A percentile compares a stretch with the other conserved stretches of the same genome.
Evolutionary conservation across 1,140 invertebrate species (phyloP).

Genomic region (Cotesia typhae): DNA sequence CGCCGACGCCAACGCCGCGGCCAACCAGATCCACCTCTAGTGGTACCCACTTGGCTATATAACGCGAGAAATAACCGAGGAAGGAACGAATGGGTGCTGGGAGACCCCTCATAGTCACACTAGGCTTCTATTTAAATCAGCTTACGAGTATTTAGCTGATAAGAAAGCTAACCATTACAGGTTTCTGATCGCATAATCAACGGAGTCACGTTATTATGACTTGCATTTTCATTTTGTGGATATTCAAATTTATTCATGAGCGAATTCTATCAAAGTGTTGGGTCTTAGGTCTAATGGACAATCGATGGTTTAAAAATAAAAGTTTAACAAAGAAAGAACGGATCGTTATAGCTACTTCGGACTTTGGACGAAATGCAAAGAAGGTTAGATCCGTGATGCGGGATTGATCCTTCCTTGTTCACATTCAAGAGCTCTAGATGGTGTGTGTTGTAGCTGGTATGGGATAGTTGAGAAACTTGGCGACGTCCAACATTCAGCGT

Average conservation of each 20-base stretch:
- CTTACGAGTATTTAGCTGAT: too few relatives aligned
- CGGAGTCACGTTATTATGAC: too few relatives aligned
- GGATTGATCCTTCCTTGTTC: neutral
- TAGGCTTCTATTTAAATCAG: neutral
- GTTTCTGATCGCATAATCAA: too few relatives aligned
- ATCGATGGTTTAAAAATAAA: too few relatives aligned
- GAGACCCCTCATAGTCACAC: slow-evolving; percentile 45
- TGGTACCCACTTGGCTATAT: slow-evolving; percentile 63
- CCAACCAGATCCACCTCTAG: slow-evolving; percentile 65
- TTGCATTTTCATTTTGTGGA: too few relatives aligned
- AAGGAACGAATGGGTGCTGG: slow-evolving; percentile 20
- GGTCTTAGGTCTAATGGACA: too few relatives aligned
- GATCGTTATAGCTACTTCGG: too few relatives aligned
- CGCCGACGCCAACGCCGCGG: slow-evolving; percentile 60
- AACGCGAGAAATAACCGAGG: slow-evolving; percentile 50
- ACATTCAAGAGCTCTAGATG: neutral
- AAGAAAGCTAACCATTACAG: too few relatives aligned
- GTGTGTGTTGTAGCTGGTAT: slow-evolving; percentile 46
- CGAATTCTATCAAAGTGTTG: too few relatives aligned
- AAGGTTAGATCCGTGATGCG: neutral
- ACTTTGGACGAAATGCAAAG: too few relatives aligned
- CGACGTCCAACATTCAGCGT: slow-evolving; percentile 58
- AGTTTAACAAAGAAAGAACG: too few relatives aligned
- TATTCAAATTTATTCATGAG: too few relatives aligned
- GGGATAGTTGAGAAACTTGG: slow-evolving; percentile 65